Conservation (phyloP, 2,888 invertebrate species). For the Nebria brevicollis region DNA sequence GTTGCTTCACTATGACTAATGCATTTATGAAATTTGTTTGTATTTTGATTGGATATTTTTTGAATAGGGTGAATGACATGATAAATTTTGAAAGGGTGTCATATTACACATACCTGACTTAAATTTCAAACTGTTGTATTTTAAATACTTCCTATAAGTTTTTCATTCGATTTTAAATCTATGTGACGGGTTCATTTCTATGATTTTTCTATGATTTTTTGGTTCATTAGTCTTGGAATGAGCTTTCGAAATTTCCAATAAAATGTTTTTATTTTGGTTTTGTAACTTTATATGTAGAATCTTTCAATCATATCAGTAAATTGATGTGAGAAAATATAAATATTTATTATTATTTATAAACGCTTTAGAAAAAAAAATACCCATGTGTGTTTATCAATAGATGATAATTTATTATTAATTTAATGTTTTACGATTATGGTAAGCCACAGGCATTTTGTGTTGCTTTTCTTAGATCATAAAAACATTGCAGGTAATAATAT, state of each 20-base stretch:
- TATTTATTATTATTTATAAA: too few species aligned
- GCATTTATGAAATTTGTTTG: not conserved
- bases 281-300: too few species aligned
- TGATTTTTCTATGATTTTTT: conserved; percentile 32
- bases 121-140: conserved; percentile 35
- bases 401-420: too few species aligned
- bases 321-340: too few species aligned
- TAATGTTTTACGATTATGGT: too few species aligned
- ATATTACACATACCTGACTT: conserved; percentile 41
- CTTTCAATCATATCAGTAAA: too few species aligned
- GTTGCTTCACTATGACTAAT: not conserved
- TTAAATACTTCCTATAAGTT: conserved; percentile 44
- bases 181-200: conserved; percentile 40
- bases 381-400: too few species aligned
- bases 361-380: too few species aligned
- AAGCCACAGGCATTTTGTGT: too few species aligned
- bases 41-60: not conserved
- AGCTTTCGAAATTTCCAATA: not conserved
- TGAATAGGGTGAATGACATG: not conserved
- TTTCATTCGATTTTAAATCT: conserved; percentile 31
- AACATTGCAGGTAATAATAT: too few species aligned
- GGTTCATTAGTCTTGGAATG: conserved; percentile 26
- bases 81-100: conserved; percentile 25
- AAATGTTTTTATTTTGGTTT: not conserved
- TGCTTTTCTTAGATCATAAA: too few species aligned